These are phyloP conservation scores for Notechis scutatus DNA, from an alignment of 2,113 vertebrate genomes.

Conservation along the genomic window DNA sequence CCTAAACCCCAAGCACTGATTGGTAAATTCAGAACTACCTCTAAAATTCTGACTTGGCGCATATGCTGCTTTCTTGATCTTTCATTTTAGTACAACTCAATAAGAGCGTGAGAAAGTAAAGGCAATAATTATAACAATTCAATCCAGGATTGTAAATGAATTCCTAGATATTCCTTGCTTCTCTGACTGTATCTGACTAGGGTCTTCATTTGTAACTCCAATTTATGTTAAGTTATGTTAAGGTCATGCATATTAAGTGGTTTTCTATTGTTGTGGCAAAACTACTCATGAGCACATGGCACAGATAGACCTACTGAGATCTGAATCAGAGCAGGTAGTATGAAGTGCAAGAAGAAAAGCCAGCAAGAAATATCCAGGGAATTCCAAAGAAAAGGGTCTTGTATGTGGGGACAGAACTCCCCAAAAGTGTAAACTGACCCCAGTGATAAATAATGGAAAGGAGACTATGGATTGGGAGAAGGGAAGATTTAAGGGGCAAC, in stretches of 20 bases:
- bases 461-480: not conserved
- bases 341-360: not conserved
- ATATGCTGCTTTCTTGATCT: not conserved
- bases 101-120: not conserved
- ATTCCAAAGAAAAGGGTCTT: not conserved
- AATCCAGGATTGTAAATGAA: not conserved
- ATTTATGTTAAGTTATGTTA: too few relatives aligned
- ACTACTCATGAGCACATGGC: too few relatives aligned
- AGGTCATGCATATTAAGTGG: too few relatives aligned
- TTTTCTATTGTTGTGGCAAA: too few relatives aligned
- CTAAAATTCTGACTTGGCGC: not conserved
- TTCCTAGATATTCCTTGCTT: not conserved
- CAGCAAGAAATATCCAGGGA: not conserved
- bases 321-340: too few relatives aligned
- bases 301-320: too few relatives aligned
- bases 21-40: not conserved
- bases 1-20: not conserved
- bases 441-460: not conserved
- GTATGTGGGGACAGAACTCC: not conserved
- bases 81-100: not conserved
- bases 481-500: not conserved
- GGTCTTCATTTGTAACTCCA: not conserved
- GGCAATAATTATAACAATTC: not conserved
- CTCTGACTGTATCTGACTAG: not conserved
- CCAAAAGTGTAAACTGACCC: not conserved